Evolutionary conservation across 2,888 invertebrate genomes (phyloP).

Genomic region (Lasioglossum pauxillum): DNA sequence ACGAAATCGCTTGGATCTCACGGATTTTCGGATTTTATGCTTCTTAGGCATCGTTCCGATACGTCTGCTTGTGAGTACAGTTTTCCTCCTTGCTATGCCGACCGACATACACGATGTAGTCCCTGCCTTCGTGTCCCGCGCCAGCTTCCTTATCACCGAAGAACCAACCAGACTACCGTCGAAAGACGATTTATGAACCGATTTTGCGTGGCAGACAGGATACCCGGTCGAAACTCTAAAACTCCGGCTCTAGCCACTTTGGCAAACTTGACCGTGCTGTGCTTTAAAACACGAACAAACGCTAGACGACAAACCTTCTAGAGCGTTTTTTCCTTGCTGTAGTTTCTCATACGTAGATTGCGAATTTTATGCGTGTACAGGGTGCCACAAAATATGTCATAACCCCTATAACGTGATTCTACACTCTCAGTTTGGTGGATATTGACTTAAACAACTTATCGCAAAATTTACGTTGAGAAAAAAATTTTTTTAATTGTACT

Average conservation of each 20-base stretch:
- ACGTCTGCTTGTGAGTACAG: constrained; percentile 39
- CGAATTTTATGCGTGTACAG: no score
- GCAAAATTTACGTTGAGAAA: no score
- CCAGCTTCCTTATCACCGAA: constrained; percentile 65
- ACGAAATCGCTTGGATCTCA: constrained; percentile 75
- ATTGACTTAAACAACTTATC: no score
- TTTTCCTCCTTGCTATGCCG: constrained; percentile 37
- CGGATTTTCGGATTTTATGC: constrained; percentile 79
- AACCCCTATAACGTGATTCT: no score
- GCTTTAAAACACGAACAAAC: neutral
- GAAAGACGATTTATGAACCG: constrained; percentile 68
- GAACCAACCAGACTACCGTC: constrained; percentile 55
- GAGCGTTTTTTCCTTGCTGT: neutral
- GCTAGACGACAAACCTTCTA: neutral
- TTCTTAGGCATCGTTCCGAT: constrained; percentile 67
- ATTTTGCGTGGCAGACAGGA: constrained; percentile 32
- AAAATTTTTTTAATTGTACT: no score
- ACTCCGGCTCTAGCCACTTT: neutral
- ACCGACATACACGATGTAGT: constrained; percentile 33
- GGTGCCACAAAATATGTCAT: no score
- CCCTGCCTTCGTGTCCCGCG: constrained; percentile 46
- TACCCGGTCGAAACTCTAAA: constrained; percentile 29
- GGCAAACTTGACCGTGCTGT: neutral
- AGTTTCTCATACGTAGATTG: no score
- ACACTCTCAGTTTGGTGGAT: no score